phyloP scores from a whole-genome alignment of 2,888 invertebrate species.

The Lasius platythorax region DNA sequence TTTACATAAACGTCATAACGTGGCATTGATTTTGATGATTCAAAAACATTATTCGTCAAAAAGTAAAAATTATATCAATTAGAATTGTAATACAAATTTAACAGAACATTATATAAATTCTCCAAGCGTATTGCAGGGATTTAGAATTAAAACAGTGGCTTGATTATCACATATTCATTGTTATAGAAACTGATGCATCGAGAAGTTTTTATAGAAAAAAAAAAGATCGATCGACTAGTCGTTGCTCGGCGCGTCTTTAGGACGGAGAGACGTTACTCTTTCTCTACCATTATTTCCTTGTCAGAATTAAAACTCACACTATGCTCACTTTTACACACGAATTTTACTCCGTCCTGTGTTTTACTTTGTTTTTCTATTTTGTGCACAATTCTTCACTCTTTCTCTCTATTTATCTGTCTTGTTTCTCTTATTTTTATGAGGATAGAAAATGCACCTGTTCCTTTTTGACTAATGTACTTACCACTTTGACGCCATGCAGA shows the following conservation, averaged over 20 bases:
- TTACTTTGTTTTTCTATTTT: slow-evolving; percentile 67
- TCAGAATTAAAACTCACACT: slow-evolving; percentile 42
- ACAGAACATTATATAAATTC: not conserved
- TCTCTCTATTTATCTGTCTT: slow-evolving; percentile 61
- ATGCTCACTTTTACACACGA: slow-evolving; percentile 38
- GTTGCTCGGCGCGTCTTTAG: slow-evolving; percentile 22
- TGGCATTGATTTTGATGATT: not conserved
- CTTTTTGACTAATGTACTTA: slow-evolving; percentile 83
- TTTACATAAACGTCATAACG: not conserved
- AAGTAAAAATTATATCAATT: not conserved
- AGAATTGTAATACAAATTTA: not conserved
- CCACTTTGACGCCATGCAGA: slow-evolving; percentile 87
- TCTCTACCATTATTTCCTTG: slow-evolving; percentile 40
- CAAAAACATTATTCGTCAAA: not conserved
- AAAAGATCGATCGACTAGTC: slow-evolving; percentile 17
- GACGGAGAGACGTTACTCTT: slow-evolving; percentile 20
- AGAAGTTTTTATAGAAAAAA: slow-evolving; percentile 10
- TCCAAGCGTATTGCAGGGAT: not conserved
- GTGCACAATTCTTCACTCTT: slow-evolving; percentile 46
- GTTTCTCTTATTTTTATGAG: slow-evolving; percentile 59
- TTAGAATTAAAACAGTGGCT: not conserved
- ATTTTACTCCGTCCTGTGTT: slow-evolving; percentile 22
- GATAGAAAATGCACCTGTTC: slow-evolving; percentile 80
- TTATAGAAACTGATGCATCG: not conserved
- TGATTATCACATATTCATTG: not conserved